Evolutionary conservation across 1,140 invertebrate species (phyloP), one percentile per base, ranked within the genome.

Genomic region (Aphelenchoides besseyi): DNA sequence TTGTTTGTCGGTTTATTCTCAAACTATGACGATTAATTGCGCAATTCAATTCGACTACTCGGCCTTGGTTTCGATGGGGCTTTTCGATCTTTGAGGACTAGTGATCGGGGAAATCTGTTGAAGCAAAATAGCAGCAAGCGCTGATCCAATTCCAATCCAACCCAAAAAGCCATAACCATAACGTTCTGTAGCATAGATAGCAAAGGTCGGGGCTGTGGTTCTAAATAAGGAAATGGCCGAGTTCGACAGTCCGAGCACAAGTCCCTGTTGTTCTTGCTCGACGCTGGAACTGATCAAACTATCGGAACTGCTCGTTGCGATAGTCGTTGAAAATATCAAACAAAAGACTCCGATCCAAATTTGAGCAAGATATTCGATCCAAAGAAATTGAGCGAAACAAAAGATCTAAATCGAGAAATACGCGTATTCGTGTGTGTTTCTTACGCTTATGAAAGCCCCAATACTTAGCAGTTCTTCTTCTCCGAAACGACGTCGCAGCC

Each of bases 141-240:
- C 5, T 8, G 55, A 8, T 28, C 5, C 26, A 33, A 66, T 29
- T 53, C 63, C 63, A 29, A 66, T 53, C 30, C 16, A 35, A 23
- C 63, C 63, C 32, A 66, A 66, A 66, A n/a, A 16, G 16, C 63
- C 63, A 53, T 36, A 66, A n/a, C 63, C 63, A 53, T 33, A 66
- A 23, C 12, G 12, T 32, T 66, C 32, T 26, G 12, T 18, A n/a
- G 30, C 30, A 16, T n/a, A 66, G 26, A 66, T 28, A 0, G 26
- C 63, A 23, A 66, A 66, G 0, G 63, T 66, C 8, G 63, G 63
- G 12, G 32, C 36, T 16, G 63, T 12, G 16, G 63, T 37, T 26
- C 63, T 26, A n/a, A 35, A 26, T 23, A 66, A 16, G 32, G 63
- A 33, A 53, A 66, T 66, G 36, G 32, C 63, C 32, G 63, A 66